Percentiles rank a stretch among this genome's conserved stretches.
These are phyloP conservation scores for Lasioglossum calceatum DNA, from an alignment of 2,888 invertebrate genomes.

Conservation along the genomic window DNA sequence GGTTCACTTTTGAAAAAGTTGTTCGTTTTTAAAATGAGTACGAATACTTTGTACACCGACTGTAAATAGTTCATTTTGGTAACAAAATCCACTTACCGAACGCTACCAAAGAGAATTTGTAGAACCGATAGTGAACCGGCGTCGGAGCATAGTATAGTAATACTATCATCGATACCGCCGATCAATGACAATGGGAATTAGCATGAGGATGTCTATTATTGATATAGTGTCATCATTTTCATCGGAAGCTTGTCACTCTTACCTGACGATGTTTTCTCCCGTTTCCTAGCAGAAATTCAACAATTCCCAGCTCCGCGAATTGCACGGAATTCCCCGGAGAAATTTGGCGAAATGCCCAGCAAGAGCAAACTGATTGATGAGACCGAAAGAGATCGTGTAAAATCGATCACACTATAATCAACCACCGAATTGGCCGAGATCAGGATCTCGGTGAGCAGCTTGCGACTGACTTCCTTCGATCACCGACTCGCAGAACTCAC, in stretches of 20 bases:
- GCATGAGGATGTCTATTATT: neutral
- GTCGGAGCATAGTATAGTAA: no score
- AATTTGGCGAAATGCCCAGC: neutral
- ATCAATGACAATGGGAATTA: neutral
- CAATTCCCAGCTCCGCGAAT: neutral
- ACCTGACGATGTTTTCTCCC: neutral
- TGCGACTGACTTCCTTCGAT: neutral
- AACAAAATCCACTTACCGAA: no score
- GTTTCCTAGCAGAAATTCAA: neutral
- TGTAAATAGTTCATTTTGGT: no score
- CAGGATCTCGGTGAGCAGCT: neutral
- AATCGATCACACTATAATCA: neutral
- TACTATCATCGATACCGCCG: neutral
- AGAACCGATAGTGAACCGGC: no score
- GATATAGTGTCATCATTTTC: no score
- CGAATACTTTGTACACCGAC: no score
- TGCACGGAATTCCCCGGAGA: neutral
- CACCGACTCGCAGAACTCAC: constrained; percentile 14
- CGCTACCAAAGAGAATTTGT: no score
- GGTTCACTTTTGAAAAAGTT: no score
- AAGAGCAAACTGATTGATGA: neutral
- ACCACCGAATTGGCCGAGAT: neutral
- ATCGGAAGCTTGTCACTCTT: neutral
- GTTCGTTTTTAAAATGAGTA: no score
- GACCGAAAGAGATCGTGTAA: neutral